These are phyloP conservation scores for Chalcis sispes DNA, from an alignment of 2,888 invertebrate genomes.

Conservation along the genomic window DNA sequence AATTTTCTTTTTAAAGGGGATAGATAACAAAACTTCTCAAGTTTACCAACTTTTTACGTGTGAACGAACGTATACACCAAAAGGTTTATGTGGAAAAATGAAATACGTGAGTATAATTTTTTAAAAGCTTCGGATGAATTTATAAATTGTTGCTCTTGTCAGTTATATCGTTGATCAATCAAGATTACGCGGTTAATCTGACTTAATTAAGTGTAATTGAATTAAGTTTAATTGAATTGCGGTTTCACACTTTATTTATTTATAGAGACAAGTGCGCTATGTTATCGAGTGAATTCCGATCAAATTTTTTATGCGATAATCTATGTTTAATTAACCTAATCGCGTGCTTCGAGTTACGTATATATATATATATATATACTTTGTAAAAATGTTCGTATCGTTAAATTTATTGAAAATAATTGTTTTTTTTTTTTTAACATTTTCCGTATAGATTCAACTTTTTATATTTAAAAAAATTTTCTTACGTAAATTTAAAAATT, in stretches of 20 bases:
- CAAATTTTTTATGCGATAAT: conserved; percentile 19
- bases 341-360: neutral
- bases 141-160: conserved; percentile 24
- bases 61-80: too few species aligned
- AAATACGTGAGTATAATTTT: neutral
- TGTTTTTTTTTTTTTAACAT: too few species aligned
- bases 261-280: neutral
- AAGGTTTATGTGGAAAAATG: too few species aligned
- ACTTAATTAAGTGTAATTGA: conserved; percentile 53
- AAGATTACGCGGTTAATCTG: conserved; percentile 49
- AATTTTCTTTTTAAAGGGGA: too few species aligned
- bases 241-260: conserved; percentile 30
- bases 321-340: neutral
- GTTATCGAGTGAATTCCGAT: conserved; percentile 21
- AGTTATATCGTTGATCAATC: conserved; percentile 54
- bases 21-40: too few species aligned
- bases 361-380: too few species aligned
- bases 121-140: conserved; percentile 36
- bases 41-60: too few species aligned
- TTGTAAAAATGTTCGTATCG: too few species aligned
- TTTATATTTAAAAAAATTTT: too few species aligned
- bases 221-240: neutral
- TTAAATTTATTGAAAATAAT: too few species aligned
- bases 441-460: too few species aligned
- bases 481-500: too few species aligned